A percentile compares a stretch with the other conserved stretches of the same genome.
Evolutionary conservation across 2,113 vertebrate species (phyloP).

Genomic region (Todiramphus saurophagus): DNA sequence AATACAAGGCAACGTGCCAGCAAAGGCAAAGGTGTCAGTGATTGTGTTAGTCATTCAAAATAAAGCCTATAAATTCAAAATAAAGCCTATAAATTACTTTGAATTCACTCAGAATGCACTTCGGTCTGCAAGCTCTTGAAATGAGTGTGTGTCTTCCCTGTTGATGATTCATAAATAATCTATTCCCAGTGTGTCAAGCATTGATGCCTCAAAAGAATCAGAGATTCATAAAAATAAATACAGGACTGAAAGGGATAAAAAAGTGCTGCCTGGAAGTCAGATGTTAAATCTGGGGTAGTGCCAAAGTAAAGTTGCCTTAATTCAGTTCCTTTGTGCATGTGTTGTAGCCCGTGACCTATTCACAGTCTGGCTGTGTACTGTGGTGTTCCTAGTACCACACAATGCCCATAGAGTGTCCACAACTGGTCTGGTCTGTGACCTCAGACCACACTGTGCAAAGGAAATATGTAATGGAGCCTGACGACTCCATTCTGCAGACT

Average conservation of each 20-base stretch:
- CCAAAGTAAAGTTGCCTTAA: neutral
- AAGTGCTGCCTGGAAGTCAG: neutral
- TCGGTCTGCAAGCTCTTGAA: neutral
- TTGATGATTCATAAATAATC: conserved; percentile 6
- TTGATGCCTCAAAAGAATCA: neutral
- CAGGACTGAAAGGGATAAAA: neutral
- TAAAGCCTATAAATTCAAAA: neutral
- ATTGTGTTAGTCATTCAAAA: neutral
- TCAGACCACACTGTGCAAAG: fast-evolving
- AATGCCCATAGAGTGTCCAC: fast-evolving
- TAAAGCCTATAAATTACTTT: neutral
- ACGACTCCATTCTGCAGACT: neutral
- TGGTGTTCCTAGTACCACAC: neutral
- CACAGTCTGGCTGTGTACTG: fast-evolving
- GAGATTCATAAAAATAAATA: neutral
- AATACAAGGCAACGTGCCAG: neutral
- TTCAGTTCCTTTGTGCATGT: neutral
- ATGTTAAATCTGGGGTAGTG: neutral
- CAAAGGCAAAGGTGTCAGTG: neutral
- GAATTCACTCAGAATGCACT: neutral
- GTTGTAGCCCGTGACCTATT: fast-evolving
- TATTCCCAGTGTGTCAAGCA: neutral
- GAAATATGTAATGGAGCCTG: neutral
- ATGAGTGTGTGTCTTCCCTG: neutral
- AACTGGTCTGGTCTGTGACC: neutral